Evolutionary conservation across 2,797 vertebrate species (phyloP), one percentile per base, ranked within the genome.

Genomic region (Pseudotriccus pelzelni): DNA sequence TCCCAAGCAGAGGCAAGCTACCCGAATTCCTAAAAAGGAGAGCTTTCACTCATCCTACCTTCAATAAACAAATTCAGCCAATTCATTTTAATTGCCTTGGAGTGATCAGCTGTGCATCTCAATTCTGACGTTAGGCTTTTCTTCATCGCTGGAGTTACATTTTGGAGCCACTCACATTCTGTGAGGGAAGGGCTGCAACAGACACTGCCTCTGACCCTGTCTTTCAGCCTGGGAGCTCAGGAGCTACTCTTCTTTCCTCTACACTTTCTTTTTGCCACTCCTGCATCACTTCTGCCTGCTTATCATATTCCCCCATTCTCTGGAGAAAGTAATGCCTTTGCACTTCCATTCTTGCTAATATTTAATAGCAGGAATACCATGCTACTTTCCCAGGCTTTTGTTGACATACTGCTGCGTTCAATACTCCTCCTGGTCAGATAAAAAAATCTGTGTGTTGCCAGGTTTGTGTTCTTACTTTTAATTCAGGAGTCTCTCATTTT

Each of bases 61-160:
- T 91, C 89, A 94, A 87, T 64, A 64, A 76, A 90, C 43, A 87
- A 84, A 60, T 53, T 50, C 84, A 90, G n/a, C 23, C 78, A 75
- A 92, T 85, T 93, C 84, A 89, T 89, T 91, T 96, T 94, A 85
- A 93, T 92, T 94, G 46, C 82, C 46, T 92, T 67, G 30, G 25
- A 84, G 78, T 68, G 50, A 75, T 81, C 79, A 68, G 64, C 66
- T 80, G 30, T 83, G 93, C 66, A 87, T 87, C 53, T 86, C 37
- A 83, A 75, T 67, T 28, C 12, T 55, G 39, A 81, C 44, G 58
- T 39, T 15, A 64, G 46, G 22, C 18, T 60, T 43, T 43, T 84
- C 53, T 69, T 74, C 39, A 16, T n/a, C 39, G 44, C 46, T 62
- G 47, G 43, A 72, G 34, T 55, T 69, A 32, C 37, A 17, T 70